Percentiles rank a stretch among this genome's conserved stretches.
Conservation (phyloP, 1,140 invertebrate species). For the Drosophila asahinai region DNA sequence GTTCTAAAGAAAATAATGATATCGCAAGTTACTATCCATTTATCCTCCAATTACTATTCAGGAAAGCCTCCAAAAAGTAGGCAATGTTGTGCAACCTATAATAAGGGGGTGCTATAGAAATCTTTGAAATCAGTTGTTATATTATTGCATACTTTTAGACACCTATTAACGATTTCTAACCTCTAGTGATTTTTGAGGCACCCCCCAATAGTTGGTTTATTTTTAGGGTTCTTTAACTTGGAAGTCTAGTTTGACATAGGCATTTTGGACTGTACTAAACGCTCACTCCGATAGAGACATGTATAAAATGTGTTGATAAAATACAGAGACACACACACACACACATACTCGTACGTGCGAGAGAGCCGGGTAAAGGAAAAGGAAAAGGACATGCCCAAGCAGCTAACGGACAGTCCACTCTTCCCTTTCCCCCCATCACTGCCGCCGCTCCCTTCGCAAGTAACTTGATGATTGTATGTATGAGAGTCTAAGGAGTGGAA, state of each 20-base stretch:
- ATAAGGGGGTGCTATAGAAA: too few species aligned
- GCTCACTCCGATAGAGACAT: constrained; percentile 53
- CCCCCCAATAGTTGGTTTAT: neutral
- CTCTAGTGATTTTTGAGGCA: too few species aligned
- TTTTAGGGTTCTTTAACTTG: neutral
- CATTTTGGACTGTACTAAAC: constrained; percentile 21
- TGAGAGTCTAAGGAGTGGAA: constrained; percentile 41
- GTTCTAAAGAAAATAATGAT: too few species aligned
- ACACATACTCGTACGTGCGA: constrained; percentile 5
- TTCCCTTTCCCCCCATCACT: constrained; percentile 38
- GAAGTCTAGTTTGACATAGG: neutral
- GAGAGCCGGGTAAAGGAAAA: constrained; percentile 32
- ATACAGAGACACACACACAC: constrained; percentile 32
- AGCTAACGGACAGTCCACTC: constrained; percentile 71
- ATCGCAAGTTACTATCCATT: too few species aligned
- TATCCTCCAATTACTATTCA: too few species aligned
- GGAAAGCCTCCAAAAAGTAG: too few species aligned
- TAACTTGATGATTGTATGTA: constrained; percentile 78
- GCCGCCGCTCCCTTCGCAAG: constrained; percentile 33
- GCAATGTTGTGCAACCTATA: too few species aligned
- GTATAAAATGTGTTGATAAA: constrained; percentile 67
- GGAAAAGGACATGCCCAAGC: constrained; percentile 77
- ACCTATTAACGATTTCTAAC: neutral
- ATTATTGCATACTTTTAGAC: too few species aligned
- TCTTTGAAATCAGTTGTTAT: too few species aligned